Evolutionary conservation across 2,797 vertebrate species (phyloP).

Genomic region (Pangasius macronema): DNA sequence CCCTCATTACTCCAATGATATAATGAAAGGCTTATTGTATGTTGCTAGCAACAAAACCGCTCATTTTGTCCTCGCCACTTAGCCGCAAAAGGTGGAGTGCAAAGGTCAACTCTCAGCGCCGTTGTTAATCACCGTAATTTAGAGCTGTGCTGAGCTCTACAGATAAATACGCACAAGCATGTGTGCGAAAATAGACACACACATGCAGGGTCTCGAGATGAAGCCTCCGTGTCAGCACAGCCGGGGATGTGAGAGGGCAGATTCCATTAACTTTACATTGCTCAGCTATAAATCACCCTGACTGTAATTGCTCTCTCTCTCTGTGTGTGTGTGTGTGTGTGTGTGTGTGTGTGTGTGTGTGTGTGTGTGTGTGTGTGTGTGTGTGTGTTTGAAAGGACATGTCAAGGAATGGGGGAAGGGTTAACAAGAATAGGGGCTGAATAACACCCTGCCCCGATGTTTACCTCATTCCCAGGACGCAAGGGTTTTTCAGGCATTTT

Average conservation of each 20-base stretch:
- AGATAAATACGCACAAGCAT: constrained; percentile 10
- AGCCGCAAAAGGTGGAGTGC: constrained; percentile 22
- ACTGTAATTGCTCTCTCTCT: constrained; percentile 55
- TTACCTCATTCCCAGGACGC: constrained; percentile 2
- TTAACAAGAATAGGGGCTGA: constrained; percentile 34
- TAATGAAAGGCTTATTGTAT: constrained; percentile 31
- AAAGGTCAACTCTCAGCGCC: constrained; percentile 19
- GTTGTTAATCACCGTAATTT: constrained; percentile 46
- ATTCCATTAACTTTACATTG: constrained; percentile 70
- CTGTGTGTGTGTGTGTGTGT: constrained; percentile 43
- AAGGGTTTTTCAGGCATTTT: background rate
- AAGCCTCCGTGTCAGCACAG: constrained; percentile 63
- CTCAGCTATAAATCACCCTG: constrained; percentile 72
- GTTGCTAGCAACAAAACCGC: constrained; percentile 19
- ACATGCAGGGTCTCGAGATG: constrained; percentile 44
- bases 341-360: constrained; percentile 32
- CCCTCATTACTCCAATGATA: background rate
- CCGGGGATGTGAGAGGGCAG: constrained; percentile 63
- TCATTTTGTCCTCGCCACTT: constrained; percentile 26
- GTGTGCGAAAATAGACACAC: background rate
- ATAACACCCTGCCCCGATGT: constrained; percentile 26
- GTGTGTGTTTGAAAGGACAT: constrained; percentile 9
- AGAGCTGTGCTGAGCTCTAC: constrained; percentile 12
- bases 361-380: constrained; percentile 46
- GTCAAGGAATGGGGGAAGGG: constrained; percentile 30